Base-by-base conservation (phyloP, 2,888 invertebrate species). In the Busseola fusca region DNA sequence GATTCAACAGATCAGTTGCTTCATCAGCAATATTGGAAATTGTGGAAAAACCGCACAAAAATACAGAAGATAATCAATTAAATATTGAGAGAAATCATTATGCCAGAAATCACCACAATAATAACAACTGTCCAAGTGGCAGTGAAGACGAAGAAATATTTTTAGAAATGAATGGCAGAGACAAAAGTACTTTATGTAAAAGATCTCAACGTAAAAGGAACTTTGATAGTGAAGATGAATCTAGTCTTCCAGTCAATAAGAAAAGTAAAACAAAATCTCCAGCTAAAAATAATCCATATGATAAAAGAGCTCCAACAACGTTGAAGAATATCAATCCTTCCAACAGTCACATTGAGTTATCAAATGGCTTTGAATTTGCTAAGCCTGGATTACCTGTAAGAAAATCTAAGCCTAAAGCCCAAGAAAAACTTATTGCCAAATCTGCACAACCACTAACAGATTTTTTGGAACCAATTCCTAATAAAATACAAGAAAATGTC, bases 141-240 rank as follows among this genome's bases (percentile, higher is more conserved):
- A 90, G 89, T 87, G 90, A 90, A 72, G 90, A 90, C 69, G 88
- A 89, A 67, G 88, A 89, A 83, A 91, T 92, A 86, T 92, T 91
- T 69, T 83, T 87, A 63, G 83, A 85, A 72, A 74, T 73, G 6
- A 82, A 85, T 25, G 52, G 71, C 2, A 80, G 60, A 69, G 85
- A 88, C 50, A 89, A 83, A 34, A 80, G 52, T 62, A 57, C 58
- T n/a, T 40, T 40, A 18, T 66, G 74, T 37, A 78, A 72, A 45
- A 66, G 75, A 72, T 52, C 70, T 62, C 72, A 76, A 60, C 58
- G 74, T 50, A 91, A 91, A 84, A 84, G 89, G 73, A 78, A 68
- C 48, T 67, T 87, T 64, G 87, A 87, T 9, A 74, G 76, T 71
- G 84, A 83, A 64, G 87, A 89, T 71, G 83, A 82, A 40, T 72